Conservation (phyloP, 2,888 invertebrate genomes). For the Apoderus coryli region DNA sequence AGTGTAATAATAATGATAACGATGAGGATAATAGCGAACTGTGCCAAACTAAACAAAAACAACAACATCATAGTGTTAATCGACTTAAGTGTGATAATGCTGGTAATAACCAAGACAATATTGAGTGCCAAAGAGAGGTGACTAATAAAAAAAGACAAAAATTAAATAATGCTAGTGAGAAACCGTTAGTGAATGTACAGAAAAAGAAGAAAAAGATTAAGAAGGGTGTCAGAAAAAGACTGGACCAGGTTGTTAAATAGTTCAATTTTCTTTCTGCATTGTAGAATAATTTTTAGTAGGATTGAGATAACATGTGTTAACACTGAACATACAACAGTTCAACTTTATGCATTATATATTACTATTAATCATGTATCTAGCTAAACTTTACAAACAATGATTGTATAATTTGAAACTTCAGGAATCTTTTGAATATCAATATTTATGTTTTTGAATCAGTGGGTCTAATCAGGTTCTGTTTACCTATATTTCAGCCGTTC, state of each 20-base stretch:
- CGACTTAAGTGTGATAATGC: slow-evolving; percentile 21
- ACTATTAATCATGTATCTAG: too few relatives aligned
- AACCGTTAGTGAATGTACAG: slow-evolving; percentile 21
- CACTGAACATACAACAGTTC: too few relatives aligned
- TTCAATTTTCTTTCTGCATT: too few relatives aligned
- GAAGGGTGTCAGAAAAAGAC: slow-evolving; percentile 34
- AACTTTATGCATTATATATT: too few relatives aligned
- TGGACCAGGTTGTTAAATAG: slow-evolving; percentile 21
- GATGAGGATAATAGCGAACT: slow-evolving; percentile 19
- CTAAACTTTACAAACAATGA: too few relatives aligned
- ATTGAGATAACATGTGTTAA: too few relatives aligned
- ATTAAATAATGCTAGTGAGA: slow-evolving; percentile 22
- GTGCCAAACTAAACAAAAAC: slow-evolving; percentile 11
- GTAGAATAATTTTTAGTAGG: too few relatives aligned
- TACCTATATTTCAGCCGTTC: too few relatives aligned
- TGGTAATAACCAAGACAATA: slow-evolving; percentile 22
- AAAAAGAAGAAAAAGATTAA: slow-evolving; percentile 36
- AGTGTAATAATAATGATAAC: slow-evolving; percentile 25
- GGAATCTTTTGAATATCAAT: too few relatives aligned
- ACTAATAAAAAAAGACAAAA: slow-evolving; percentile 25
- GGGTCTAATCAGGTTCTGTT: too few relatives aligned
- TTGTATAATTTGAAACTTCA: too few relatives aligned
- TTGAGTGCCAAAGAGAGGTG: slow-evolving; percentile 32
- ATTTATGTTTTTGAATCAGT: too few relatives aligned
- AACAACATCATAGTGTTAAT: slow-evolving; percentile 11